Conservation (phyloP, 2,888 invertebrate genomes). For the Seira ritae region DNA sequence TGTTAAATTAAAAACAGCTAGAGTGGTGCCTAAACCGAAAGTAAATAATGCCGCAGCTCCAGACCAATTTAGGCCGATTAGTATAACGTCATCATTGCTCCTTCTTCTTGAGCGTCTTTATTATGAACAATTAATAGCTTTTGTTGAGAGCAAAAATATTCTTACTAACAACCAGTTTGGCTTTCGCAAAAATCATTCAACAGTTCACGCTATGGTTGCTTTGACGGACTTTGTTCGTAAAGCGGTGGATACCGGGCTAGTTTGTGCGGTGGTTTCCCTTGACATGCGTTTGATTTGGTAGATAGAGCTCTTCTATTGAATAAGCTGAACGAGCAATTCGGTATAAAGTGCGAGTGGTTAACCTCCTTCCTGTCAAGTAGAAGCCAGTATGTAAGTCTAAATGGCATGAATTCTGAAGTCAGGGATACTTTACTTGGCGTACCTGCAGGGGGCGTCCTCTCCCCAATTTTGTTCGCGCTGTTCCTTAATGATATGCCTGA, state of each 20-base stretch:
- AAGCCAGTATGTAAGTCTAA: conserved; percentile 32
- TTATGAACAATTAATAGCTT: no score
- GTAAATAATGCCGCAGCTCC: no score
- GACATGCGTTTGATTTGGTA: conserved; percentile 49
- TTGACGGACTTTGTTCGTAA: conserved; percentile 25
- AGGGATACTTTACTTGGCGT: conserved; percentile 18
- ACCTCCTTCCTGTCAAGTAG: conserved; percentile 23
- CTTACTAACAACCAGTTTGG: conserved; percentile 31
- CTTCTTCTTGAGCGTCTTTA: no score
- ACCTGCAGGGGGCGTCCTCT: conserved; percentile 42
- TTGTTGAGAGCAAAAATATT: no score
- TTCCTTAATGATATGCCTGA: conserved; percentile 35
- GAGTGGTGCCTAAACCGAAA: no score
- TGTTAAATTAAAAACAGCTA: no score
- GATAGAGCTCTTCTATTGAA: conserved; percentile 23
- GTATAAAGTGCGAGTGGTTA: conserved; percentile 32
- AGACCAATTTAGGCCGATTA: no score
- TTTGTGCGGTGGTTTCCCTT: conserved; percentile 20
- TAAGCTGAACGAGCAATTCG: conserved; percentile 9
- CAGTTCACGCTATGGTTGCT: conserved; percentile 40
- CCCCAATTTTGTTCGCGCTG: conserved; percentile 33
- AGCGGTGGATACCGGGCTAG: conserved; percentile 24
- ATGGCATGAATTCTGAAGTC: conserved; percentile 28
- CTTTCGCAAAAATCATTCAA: conserved; percentile 34
- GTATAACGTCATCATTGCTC: no score